These are phyloP conservation scores for Diadumene lineata DNA, from an alignment of 92 coral and sea anemone species.

Conservation along the genomic window DNA sequence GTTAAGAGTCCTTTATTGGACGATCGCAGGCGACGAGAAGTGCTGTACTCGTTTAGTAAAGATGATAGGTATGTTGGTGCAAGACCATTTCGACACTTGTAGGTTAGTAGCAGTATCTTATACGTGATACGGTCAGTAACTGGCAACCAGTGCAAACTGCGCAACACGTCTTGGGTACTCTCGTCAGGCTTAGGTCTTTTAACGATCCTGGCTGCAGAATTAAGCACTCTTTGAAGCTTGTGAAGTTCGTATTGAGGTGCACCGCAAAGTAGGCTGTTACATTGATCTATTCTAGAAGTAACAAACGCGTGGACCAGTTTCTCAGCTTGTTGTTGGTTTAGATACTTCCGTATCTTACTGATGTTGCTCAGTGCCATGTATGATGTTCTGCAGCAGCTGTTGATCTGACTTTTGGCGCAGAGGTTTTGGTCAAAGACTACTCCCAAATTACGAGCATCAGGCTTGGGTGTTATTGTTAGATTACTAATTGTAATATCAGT, in stretches of 20 bases:
- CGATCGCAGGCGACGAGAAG: neutral
- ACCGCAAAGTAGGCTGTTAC: no score
- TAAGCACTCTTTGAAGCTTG: neutral
- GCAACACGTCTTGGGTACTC: neutral
- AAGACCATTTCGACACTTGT: neutral
- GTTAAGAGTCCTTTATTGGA: neutral
- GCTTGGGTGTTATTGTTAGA: no score
- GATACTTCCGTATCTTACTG: no score
- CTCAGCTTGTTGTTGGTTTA: neutral
- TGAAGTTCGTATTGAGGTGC: no score
- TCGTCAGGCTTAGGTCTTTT: neutral
- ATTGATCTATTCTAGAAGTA: no score
- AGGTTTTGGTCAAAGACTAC: constrained; percentile 4
- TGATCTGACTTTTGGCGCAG: neutral
- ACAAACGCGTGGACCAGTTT: neutral
- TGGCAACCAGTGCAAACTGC: neutral
- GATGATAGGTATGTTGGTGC: neutral
- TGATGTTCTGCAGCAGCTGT: no score
- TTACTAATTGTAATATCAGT: neutral
- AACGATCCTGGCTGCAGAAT: neutral
- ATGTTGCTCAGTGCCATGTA: no score
- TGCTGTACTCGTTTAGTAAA: neutral
- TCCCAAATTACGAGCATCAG: no score
- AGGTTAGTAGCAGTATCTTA: neutral
- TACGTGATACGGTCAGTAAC: neutral